Evolutionary conservation across 2,113 vertebrate species (phyloP).

Genomic region (Zapornia atra): DNA sequence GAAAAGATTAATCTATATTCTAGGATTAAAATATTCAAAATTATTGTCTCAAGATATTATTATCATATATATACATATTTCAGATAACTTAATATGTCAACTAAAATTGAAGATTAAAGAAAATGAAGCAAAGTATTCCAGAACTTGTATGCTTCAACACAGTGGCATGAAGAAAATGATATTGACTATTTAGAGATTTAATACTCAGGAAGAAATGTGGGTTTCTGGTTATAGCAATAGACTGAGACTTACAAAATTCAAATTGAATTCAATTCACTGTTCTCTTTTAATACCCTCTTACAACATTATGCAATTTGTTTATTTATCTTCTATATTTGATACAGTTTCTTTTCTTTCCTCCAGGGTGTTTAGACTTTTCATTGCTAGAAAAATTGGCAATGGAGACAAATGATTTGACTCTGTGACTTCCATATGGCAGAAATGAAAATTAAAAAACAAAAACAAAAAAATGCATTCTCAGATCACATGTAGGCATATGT

Average conservation of each 20-base stretch:
- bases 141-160: background rate
- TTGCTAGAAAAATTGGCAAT: background rate
- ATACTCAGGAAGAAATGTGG: background rate
- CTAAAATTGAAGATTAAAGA: background rate
- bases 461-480: background rate
- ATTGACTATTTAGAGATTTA: background rate
- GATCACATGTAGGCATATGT: background rate
- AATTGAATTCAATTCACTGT: background rate
- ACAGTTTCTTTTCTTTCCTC: background rate
- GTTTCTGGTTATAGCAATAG: background rate
- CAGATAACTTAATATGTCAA: background rate
- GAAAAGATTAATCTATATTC: background rate
- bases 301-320: fast-evolving
- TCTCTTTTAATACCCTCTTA: background rate
- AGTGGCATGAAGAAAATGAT: background rate
- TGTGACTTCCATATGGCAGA: background rate
- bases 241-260: background rate
- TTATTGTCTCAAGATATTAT: background rate
- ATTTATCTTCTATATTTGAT: background rate
- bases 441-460: background rate
- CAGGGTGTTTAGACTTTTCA: background rate
- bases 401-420: background rate
- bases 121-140: background rate
- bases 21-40: background rate
- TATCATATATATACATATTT: background rate